These are phyloP conservation scores for Rhamnusium bicolor DNA, from an alignment of 2,888 invertebrate species.

Conservation along the genomic window DNA sequence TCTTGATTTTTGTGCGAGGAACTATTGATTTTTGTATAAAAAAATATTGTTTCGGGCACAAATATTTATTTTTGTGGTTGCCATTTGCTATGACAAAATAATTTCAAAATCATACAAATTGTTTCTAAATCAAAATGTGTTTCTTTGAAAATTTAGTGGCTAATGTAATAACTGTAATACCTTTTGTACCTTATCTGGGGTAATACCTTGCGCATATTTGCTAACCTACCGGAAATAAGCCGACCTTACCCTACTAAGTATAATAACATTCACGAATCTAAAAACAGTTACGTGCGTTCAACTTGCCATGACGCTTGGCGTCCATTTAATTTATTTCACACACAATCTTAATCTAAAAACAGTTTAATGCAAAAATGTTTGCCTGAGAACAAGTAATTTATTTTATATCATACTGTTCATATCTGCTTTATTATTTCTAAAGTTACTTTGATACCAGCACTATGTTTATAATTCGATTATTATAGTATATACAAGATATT, in stretches of 20 bases:
- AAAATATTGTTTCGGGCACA: no score
- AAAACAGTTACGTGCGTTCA: slow-evolving; percentile 56
- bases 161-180: neutral
- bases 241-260: slow-evolving; percentile 59
- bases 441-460: neutral
- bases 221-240: slow-evolving; percentile 51
- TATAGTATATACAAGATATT: neutral
- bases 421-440: slow-evolving; percentile 5
- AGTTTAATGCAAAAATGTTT: neutral
- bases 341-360: slow-evolving; percentile 12
- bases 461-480: slow-evolving; percentile 12
- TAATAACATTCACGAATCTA: slow-evolving; percentile 51
- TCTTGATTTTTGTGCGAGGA: no score
- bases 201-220: slow-evolving; percentile 23
- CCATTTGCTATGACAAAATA: no score
- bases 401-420: slow-evolving; percentile 1
- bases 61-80: no score
- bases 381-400: slow-evolving; percentile 2
- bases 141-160: neutral
- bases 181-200: neutral
- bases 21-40: no score
- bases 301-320: slow-evolving; percentile 50
- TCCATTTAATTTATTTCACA: slow-evolving; percentile 32
- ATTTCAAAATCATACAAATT: no score
- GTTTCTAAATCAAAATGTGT: no score